Conservation (phyloP, 2,888 invertebrate species). For the Sycophila texana region DNA sequence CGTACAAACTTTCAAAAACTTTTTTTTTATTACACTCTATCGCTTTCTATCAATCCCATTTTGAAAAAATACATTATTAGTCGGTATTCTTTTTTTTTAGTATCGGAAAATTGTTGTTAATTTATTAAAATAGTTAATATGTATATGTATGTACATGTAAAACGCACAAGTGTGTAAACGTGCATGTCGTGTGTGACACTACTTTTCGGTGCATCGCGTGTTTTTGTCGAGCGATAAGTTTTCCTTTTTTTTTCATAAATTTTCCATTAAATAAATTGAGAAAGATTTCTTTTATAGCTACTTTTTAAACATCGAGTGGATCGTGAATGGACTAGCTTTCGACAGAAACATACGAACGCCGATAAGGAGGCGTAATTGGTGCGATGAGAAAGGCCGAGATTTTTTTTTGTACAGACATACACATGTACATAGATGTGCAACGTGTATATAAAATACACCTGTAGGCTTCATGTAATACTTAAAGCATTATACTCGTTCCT, state of each 20-base stretch:
- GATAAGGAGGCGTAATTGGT: constrained; percentile 8
- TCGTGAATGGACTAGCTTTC: constrained; percentile 1
- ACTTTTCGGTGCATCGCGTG: not conserved
- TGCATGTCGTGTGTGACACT: not conserved
- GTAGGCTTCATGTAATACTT: constrained; percentile 66
- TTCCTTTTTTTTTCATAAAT: not conserved
- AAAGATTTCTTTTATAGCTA: not conserved
- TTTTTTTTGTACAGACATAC: constrained; percentile 11
- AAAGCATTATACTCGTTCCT: constrained; percentile 47
- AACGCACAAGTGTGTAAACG: constrained; percentile 29
- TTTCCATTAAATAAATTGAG: not conserved
- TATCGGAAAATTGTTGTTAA: constrained; percentile 68
- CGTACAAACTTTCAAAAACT: constrained; percentile 30
- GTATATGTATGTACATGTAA: constrained; percentile 60
- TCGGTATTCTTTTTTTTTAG: constrained; percentile 38
- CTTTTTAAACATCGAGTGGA: not conserved
- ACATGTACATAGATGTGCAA: constrained; percentile 55
- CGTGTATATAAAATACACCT: constrained; percentile 63
- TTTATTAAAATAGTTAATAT: constrained; percentile 62
- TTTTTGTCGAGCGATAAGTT: not conserved
- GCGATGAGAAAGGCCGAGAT: not conserved
- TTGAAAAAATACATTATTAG: constrained; percentile 57
- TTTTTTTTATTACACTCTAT: constrained; percentile 28
- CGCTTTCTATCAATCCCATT: constrained; percentile 3
- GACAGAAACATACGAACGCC: not conserved